These are phyloP conservation scores for Euschistus heros DNA, from an alignment of 1,140 invertebrate species.

Conservation along the genomic window DNA sequence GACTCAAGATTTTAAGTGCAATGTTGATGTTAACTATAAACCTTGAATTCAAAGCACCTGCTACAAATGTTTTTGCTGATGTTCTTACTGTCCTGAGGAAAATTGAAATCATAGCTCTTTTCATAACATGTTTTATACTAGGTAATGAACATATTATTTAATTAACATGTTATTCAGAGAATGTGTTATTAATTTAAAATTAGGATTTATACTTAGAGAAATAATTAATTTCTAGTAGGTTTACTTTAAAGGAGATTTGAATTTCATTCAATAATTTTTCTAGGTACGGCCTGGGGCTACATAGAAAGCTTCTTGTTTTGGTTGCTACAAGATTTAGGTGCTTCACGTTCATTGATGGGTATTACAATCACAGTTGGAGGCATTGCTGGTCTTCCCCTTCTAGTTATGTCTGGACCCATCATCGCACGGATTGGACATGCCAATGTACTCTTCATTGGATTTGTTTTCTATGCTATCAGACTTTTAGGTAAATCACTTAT, in stretches of 20 bases:
- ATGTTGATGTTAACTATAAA: slow-evolving; percentile 60
- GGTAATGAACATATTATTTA: slow-evolving; percentile 39
- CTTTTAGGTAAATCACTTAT: slow-evolving; percentile 47
- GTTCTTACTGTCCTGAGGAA: slow-evolving; percentile 58
- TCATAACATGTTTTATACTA: slow-evolving; percentile 59
- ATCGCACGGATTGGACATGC: slow-evolving; percentile 67
- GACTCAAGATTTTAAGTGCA: slow-evolving; percentile 53
- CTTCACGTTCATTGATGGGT: slow-evolving; percentile 67
- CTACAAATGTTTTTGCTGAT: slow-evolving; percentile 57
- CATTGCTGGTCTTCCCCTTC: slow-evolving; percentile 61
- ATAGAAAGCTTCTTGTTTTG: slow-evolving; percentile 80
- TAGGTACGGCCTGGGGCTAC: slow-evolving; percentile 71
- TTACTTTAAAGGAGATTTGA: slow-evolving; percentile 11
- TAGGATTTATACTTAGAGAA: too few relatives aligned
- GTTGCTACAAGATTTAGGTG: slow-evolving; percentile 69
- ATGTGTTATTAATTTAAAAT: too few relatives aligned
- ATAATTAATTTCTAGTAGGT: neutral
- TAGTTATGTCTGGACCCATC: slow-evolving; percentile 66
- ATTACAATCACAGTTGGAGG: slow-evolving; percentile 71
- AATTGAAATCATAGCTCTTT: slow-evolving; percentile 58
- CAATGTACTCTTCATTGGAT: slow-evolving; percentile 70
- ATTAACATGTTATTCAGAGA: neutral
- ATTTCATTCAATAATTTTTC: slow-evolving; percentile 26
- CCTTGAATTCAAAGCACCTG: slow-evolving; percentile 64
- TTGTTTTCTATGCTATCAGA: slow-evolving; percentile 62